These are phyloP conservation scores for Callithrix jacchus DNA, from an alignment of 2,113 vertebrate species.

Conservation along the genomic window DNA sequence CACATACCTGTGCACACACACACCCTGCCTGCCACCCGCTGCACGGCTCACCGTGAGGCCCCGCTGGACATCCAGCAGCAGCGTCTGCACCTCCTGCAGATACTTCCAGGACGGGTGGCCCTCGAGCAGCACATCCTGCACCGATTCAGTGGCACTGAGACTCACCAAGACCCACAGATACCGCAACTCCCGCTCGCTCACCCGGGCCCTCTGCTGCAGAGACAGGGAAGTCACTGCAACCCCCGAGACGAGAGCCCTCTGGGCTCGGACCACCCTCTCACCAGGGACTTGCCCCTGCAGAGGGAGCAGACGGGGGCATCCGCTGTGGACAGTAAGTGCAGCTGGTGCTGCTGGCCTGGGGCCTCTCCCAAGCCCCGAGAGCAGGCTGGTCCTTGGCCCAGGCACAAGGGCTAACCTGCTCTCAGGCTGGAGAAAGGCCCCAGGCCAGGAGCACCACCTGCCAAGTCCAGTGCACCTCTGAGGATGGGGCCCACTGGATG, in stretches of 20 bases:
- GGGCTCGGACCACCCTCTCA: background rate
- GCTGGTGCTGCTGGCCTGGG: background rate
- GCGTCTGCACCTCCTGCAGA: conserved; percentile 82
- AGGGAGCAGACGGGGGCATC: background rate
- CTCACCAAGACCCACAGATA: conserved; percentile 90
- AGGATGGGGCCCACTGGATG: background rate
- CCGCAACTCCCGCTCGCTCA: conserved; percentile 84
- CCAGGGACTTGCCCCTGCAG: background rate
- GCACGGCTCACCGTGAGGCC: conserved; percentile 27
- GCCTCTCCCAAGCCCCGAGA: background rate
- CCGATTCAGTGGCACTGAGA: conserved; percentile 84
- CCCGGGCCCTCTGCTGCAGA: conserved; percentile 78
- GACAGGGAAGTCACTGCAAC: background rate
- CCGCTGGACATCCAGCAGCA: conserved; percentile 75
- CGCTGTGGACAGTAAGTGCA: background rate
- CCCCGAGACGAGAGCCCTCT: background rate
- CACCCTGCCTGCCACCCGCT: conserved; percentile 4
- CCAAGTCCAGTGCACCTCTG: background rate
- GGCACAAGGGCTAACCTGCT: background rate
- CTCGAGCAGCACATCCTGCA: conserved; percentile 85
- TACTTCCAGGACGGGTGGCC: conserved; percentile 89
- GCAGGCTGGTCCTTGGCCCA: background rate
- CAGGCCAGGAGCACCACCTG: background rate
- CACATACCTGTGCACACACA: background rate
- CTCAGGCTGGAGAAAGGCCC: background rate